Evolutionary conservation across 2,113 vertebrate genomes (phyloP).

Genomic region (Amblyopsis rosae): DNA sequence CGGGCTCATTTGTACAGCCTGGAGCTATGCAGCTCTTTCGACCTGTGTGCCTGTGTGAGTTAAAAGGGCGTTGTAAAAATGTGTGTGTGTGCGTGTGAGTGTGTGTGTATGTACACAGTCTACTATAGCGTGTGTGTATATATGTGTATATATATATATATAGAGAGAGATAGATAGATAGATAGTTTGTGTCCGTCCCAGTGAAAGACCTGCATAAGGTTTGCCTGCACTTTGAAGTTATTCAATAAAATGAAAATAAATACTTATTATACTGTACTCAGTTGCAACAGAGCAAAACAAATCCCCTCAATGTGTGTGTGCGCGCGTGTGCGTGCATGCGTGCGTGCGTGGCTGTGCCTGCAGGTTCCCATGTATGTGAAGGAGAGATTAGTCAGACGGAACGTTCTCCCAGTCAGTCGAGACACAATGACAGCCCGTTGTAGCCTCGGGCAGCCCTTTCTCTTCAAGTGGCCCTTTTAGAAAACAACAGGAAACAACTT

Average conservation of each 20-base stretch:
- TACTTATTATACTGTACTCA: no score
- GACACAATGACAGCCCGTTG: conserved; percentile 63
- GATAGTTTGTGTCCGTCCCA: neutral
- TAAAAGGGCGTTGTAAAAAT: neutral
- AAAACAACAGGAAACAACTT: conserved; percentile 74
- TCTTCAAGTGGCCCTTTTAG: conserved; percentile 59
- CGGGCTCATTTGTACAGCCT: conserved; percentile 77
- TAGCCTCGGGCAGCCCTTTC: conserved; percentile 61
- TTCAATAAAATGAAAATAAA: no score
- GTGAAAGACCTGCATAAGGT: neutral
- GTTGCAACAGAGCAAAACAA: neutral
- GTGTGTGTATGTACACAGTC: neutral
- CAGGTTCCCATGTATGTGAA: conserved; percentile 14
- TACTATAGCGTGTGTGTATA: no score
- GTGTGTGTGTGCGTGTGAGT: neutral
- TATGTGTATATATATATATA: neutral
- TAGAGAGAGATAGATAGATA: neutral
- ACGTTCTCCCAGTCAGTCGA: conserved; percentile 51
- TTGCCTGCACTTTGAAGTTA: no score
- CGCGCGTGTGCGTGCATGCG: neutral
- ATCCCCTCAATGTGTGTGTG: conserved; percentile 1
- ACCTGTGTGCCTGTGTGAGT: conserved; percentile 12
- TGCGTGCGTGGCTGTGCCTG: conserved; percentile 2
- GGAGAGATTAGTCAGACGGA: conserved; percentile 59
- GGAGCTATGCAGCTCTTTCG: conserved; percentile 51